Conservation (phyloP, 2,797 vertebrate genomes). For the Lepus townsendii region DNA sequence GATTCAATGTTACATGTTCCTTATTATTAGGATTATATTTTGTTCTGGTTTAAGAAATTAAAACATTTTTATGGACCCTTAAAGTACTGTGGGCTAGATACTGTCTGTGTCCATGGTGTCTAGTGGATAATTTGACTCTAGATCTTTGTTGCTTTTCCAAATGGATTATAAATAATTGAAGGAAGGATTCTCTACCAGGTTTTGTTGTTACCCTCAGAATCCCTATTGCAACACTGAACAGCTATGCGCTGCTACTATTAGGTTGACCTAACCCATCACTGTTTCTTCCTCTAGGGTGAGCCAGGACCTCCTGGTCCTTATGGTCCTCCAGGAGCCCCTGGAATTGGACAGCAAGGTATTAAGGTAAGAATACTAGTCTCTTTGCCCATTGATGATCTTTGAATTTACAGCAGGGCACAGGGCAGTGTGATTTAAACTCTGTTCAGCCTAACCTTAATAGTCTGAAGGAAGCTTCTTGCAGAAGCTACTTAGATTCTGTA, state of each 20-base stretch:
- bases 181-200: background rate
- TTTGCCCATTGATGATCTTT: background rate
- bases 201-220: background rate
- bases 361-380: conserved; percentile 84
- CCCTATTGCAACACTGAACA: background rate
- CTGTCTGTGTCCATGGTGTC: background rate
- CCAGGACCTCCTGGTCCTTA: conserved; percentile 86
- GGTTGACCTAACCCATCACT: conserved; percentile 21
- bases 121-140: background rate
- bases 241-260: background rate
- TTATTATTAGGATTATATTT: background rate
- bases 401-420: background rate
- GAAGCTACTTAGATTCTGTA: background rate
- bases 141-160: background rate
- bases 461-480: background rate
- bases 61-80: background rate
- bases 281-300: conserved; percentile 84
- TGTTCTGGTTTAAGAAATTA: conserved; percentile 29
- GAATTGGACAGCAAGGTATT: conserved; percentile 87
- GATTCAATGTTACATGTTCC: background rate
- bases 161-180: background rate
- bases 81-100: background rate
- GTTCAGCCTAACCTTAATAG: background rate
- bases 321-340: conserved; percentile 85
- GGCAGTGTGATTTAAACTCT: background rate